Evolutionary conservation across 2,113 vertebrate species (phyloP).

Genomic region (Mirza zaza): DNA sequence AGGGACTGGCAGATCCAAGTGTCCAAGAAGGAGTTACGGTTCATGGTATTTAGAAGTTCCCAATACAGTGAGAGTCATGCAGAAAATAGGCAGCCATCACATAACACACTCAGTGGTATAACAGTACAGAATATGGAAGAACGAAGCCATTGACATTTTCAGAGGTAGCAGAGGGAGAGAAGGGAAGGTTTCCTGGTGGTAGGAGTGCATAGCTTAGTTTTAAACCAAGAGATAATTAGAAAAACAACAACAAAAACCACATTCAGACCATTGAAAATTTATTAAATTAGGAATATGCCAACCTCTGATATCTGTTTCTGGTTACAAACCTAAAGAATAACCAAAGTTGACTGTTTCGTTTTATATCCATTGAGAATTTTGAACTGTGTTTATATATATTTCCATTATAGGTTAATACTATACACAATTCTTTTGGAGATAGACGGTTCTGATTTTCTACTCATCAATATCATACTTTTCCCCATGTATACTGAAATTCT

Average conservation of each 20-base stretch:
- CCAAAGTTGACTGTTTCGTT: background rate
- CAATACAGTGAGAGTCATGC: background rate
- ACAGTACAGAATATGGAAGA: background rate
- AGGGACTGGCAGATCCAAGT: background rate
- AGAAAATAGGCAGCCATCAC: background rate
- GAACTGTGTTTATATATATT: background rate
- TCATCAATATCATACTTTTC: background rate
- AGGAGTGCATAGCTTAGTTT: background rate
- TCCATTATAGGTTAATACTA: background rate
- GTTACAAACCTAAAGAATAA: background rate
- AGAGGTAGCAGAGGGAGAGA: background rate
- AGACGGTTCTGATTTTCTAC: background rate
- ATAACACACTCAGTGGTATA: background rate
- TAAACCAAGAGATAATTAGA: background rate
- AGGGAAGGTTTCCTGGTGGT: no score
- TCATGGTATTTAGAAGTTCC: background rate
- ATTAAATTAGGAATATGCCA: background rate
- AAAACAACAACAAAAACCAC: background rate
- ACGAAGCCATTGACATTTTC: background rate
- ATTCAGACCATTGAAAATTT: background rate
- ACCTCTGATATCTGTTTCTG: background rate
- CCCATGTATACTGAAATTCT: background rate
- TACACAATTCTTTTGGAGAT: background rate
- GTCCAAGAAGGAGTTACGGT: no score
- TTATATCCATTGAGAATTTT: background rate